phyloP scores from a whole-genome alignment of 2,888 invertebrate species.

The Drosophila subsilvestris region DNA sequence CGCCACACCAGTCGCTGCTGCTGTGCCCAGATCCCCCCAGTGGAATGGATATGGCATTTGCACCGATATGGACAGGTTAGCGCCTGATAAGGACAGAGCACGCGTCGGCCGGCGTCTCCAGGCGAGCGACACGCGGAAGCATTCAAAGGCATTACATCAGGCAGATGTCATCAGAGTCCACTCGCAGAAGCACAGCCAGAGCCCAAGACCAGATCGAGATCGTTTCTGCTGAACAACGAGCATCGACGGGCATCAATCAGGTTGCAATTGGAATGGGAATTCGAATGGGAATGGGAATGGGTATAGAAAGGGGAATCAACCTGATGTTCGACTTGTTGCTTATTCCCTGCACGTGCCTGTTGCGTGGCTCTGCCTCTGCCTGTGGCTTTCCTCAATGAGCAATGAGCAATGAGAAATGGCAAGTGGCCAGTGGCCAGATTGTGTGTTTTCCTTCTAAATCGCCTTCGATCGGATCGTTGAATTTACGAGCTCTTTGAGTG shows the following conservation, averaged over 20 bases:
- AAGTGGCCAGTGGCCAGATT: slow-evolving; percentile 39
- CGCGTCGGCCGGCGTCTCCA: slow-evolving; percentile 62
- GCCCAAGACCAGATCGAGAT: slow-evolving; percentile 43
- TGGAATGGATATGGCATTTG: slow-evolving; percentile 60
- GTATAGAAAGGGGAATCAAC: slow-evolving; percentile 13
- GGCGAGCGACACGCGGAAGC: slow-evolving; percentile 77
- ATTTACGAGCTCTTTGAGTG: slow-evolving; percentile 73
- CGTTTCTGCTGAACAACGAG: slow-evolving; percentile 56
- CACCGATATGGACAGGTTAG: slow-evolving; percentile 77
- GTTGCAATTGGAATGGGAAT: slow-evolving; percentile 44
- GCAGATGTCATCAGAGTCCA: slow-evolving; percentile 45
- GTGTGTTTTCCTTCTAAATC: slow-evolving; percentile 76
- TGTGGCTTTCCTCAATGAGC: slow-evolving; percentile 71
- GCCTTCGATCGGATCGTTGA: slow-evolving; percentile 59
- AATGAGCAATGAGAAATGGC: slow-evolving; percentile 10
- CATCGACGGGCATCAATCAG: slow-evolving; percentile 77
- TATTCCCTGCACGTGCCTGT: slow-evolving; percentile 70
- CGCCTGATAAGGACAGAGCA: slow-evolving; percentile 76
- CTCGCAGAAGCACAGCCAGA: slow-evolving; percentile 41
- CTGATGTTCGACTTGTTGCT: slow-evolving; percentile 52
- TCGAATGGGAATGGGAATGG: slow-evolving; percentile 26
- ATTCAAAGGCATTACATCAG: slow-evolving; percentile 33
- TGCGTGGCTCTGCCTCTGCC: slow-evolving; percentile 56
- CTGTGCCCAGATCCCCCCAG: slow-evolving; percentile 28
- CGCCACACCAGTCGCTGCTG: slow-evolving; percentile 66